A percentile compares a stretch with the other conserved stretches of the same genome.
Conservation (phyloP, 2,888 invertebrate genomes). For the Hirudinaria manillensis region DNA sequence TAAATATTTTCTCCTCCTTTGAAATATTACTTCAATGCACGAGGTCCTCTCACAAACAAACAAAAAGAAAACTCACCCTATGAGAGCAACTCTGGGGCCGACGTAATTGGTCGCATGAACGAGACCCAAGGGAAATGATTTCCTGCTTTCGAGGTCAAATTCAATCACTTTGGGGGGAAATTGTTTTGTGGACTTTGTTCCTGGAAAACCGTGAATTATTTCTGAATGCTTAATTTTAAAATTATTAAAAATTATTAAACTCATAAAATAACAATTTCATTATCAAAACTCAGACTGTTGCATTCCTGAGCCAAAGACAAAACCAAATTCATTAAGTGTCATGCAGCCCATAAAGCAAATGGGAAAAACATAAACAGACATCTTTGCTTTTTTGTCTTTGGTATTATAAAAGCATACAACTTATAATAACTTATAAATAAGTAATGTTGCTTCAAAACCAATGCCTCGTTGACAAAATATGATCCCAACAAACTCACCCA, state of each 20-base stretch:
- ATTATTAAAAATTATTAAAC: background rate
- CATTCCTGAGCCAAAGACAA: too few relatives aligned
- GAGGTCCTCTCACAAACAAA: background rate
- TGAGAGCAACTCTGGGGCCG: slow-evolving; percentile 70
- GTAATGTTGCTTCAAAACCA: too few relatives aligned
- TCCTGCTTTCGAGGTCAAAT: slow-evolving; percentile 64
- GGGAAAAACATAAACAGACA: too few relatives aligned
- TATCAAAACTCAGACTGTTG: too few relatives aligned
- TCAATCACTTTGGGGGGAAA: slow-evolving; percentile 67
- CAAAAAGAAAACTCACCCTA: slow-evolving; percentile 64
- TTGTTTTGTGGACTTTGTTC: slow-evolving; percentile 53
- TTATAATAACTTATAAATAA: too few relatives aligned
- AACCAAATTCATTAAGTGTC: too few relatives aligned
- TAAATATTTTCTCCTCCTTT: background rate
- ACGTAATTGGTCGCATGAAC: slow-evolving; percentile 82
- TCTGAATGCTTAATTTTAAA: background rate
- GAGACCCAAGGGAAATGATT: slow-evolving; percentile 84
- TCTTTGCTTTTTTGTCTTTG: too few relatives aligned
- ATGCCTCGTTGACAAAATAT: too few relatives aligned
- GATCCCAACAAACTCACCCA: background rate
- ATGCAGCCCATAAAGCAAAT: too few relatives aligned
- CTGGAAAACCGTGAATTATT: background rate
- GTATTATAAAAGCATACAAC: too few relatives aligned
- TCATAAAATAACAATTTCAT: too few relatives aligned
- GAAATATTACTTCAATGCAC: background rate